Conservation (phyloP, 2,113 vertebrate genomes). For the Neodon shergylaensis region DNA sequence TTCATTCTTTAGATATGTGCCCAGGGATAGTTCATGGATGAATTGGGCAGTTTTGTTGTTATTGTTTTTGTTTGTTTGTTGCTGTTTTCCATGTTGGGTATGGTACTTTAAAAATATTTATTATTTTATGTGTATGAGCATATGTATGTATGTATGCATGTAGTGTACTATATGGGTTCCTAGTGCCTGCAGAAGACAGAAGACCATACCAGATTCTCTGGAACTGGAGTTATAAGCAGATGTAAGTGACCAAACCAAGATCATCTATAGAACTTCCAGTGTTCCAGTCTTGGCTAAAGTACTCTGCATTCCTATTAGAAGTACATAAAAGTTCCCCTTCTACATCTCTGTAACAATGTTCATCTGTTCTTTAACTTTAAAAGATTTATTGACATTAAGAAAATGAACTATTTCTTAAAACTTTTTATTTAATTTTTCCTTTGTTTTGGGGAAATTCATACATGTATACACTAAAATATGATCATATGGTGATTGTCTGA, state of each 20-base stretch:
- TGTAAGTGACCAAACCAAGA: background rate
- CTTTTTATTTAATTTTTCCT: background rate
- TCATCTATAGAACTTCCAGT: background rate
- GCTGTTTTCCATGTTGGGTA: background rate
- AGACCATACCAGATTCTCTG: background rate
- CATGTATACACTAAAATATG: background rate
- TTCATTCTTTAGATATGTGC: background rate
- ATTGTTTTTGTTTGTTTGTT: background rate
- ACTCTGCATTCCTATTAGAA: background rate
- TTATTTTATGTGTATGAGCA: background rate
- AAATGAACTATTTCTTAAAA: background rate
- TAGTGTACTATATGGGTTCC: background rate
- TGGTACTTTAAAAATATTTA: background rate
- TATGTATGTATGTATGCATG: background rate
- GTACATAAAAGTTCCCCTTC: background rate
- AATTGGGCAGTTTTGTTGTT: background rate
- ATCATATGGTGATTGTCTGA: background rate
- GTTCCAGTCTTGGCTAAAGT: background rate
- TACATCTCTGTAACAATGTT: background rate
- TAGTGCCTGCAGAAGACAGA: background rate
- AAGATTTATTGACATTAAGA: background rate
- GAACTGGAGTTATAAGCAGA: background rate
- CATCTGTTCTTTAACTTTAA: background rate
- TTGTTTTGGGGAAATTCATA: background rate
- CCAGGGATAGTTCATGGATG: background rate